Evolutionary conservation across 2,888 invertebrate genomes (phyloP), one percentile per base, ranked within the genome.

Genomic region (Nomada ruficornis): DNA sequence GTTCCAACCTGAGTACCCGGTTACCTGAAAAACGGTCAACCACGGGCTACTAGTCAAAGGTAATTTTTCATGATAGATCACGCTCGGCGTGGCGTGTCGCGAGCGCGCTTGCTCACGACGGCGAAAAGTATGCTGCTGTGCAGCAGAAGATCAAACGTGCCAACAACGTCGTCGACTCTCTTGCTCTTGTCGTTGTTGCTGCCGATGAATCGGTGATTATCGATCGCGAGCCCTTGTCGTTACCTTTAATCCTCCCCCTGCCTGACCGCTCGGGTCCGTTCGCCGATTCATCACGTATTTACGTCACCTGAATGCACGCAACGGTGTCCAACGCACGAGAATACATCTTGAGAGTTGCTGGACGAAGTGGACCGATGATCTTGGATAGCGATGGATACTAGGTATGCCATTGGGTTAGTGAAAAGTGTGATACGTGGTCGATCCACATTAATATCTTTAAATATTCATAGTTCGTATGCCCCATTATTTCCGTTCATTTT

Each of bases 31-130:
- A 85, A 87, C 89, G 86, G 85, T 89, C 82, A 75, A 77, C 86
- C 83, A 89, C 88, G 88, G 89, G 86, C 88, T 88, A 85, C 86
- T 88, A 90, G 92, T 93, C 93, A 94, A 93, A 94, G 94, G 93
- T 93, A 93, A 93, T 93, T 93, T 93, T 94, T 93, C 93, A 93
- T 93, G 93, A 93, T 91, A 91, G 93, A 92, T 92, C 92, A 93
- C 89, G 92, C 93, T 93, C 92, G 92, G 89, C 90, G 91, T 92
- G 91, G 90, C 91, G 88, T 88, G 83, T 77, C 81, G 83, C 85
- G 80, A 84, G 82, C 86, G 81, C 78, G 87, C 89, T 83, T 90
- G 89, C 86, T 88, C 90, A 88, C 89, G 89, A 90, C 90, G 91
- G 88, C 90, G 92, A 91, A 92, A 91, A 90, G 89, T 91, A 92